Evolutionary conservation across 1,140 invertebrate genomes (phyloP).

Genomic region (Drosophila sp.): DNA sequence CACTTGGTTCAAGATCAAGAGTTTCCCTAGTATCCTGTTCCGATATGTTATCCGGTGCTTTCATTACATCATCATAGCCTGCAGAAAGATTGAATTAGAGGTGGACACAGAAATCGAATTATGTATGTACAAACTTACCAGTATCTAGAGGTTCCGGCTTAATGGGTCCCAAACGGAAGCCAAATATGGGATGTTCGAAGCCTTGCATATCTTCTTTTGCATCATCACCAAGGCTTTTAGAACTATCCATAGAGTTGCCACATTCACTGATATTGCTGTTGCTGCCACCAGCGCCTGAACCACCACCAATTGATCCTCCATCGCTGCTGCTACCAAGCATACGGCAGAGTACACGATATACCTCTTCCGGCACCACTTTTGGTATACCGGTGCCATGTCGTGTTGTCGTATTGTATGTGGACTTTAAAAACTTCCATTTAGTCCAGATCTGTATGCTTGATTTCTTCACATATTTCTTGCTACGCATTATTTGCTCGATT

Average conservation of each 20-base stretch:
- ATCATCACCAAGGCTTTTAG: conserved; percentile 33
- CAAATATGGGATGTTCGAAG: conserved; percentile 78
- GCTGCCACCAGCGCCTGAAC: conserved; percentile 27
- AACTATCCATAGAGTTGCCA: conserved; percentile 61
- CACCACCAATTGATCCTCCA: not conserved
- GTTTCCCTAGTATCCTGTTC: conserved; percentile 46
- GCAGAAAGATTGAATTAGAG: not conserved
- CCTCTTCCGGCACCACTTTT: conserved; percentile 72
- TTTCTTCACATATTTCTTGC: conserved; percentile 72
- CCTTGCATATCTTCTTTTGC: conserved; percentile 59
- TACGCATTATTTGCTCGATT: conserved; percentile 70
- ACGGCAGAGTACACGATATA: conserved; percentile 66
- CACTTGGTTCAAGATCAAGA: conserved; percentile 33
- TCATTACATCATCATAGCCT: conserved; percentile 65
- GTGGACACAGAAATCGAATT: not conserved
- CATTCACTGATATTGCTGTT: conserved; percentile 46
- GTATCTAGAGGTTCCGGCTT: conserved; percentile 70
- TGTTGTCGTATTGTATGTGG: conserved; percentile 75
- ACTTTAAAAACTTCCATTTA: conserved; percentile 82
- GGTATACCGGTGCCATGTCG: conserved; percentile 65
- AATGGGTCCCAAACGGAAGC: conserved; percentile 70
- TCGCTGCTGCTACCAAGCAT: conserved; percentile 45
- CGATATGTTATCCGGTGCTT: conserved; percentile 23
- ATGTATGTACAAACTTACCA: conserved; percentile 37
- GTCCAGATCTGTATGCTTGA: conserved; percentile 80